These are phyloP conservation scores for Acanthosoma haemorrhoidale DNA, from an alignment of 2,888 invertebrate species.

Conservation along the genomic window DNA sequence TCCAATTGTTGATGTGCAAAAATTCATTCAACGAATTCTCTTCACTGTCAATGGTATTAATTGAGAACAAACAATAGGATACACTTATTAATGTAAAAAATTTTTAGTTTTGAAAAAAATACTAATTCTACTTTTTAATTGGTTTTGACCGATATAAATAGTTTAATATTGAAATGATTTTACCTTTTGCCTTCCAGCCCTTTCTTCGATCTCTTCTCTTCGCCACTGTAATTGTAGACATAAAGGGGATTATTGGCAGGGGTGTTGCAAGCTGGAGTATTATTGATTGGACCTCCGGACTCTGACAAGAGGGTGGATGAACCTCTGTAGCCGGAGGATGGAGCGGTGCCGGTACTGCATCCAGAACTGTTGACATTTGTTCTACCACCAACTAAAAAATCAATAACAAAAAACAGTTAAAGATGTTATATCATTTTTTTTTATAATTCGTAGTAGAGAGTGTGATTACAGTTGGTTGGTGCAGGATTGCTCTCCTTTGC, in stretches of 20 bases:
- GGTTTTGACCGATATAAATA: no score
- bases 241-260: conserved; percentile 63
- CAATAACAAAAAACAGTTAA: neutral
- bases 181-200: conserved; percentile 31
- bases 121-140: no score
- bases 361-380: conserved; percentile 50
- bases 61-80: no score
- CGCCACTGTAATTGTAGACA: conserved; percentile 73
- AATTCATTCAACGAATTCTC: no score
- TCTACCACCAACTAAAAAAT: neutral
- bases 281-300: conserved; percentile 52
- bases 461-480: neutral
- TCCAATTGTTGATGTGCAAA: no score
- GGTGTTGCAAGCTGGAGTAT: conserved; percentile 55
- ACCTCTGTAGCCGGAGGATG: conserved; percentile 79
- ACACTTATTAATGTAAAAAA: neutral
- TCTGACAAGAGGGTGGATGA: conserved; percentile 77
- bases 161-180: no score
- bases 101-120: no score
- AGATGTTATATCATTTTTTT: neutral
- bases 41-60: no score
- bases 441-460: neutral
- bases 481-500: conserved; percentile 4
- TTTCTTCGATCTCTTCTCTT: conserved; percentile 33
- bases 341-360: conserved; percentile 69